Evolutionary conservation across 2,113 vertebrate genomes (phyloP).

Genomic region (Phalacrocorax aristotelis): DNA sequence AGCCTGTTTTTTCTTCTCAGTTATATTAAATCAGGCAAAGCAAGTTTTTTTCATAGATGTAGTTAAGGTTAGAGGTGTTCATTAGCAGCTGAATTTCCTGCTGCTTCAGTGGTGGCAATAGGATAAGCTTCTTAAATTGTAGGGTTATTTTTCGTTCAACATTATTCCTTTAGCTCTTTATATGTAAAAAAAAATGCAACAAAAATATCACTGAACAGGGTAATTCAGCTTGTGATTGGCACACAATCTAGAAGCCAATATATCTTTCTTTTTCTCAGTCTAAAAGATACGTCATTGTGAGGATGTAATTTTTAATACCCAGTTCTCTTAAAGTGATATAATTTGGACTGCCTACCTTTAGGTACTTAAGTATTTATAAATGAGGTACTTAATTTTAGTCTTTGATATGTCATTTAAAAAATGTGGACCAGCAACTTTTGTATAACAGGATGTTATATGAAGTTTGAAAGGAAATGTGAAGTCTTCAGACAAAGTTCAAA

Average conservation of each 20-base stretch:
- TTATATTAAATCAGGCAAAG: neutral
- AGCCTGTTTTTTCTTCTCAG: neutral
- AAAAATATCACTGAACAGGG: neutral
- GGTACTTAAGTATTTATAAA: neutral
- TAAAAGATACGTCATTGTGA: neutral
- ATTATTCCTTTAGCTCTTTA: neutral
- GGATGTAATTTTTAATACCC: neutral
- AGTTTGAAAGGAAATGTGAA: neutral
- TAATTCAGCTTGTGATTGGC: neutral
- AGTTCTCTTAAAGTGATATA: neutral
- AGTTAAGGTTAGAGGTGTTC: constrained; percentile 3
- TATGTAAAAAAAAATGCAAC: neutral
- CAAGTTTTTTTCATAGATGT: neutral
- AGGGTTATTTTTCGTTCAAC: neutral
- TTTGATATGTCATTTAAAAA: neutral
- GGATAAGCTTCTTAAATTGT: neutral
- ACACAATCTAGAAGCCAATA: neutral
- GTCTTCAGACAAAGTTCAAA: neutral
- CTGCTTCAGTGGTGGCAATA: neutral
- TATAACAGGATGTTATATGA: neutral
- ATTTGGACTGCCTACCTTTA: neutral
- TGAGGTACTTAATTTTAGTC: neutral
- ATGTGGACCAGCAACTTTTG: neutral
- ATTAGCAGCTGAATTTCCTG: constrained; percentile 30
- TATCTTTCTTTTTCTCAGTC: neutral